Evolutionary conservation across 2,113 vertebrate species (phyloP), one percentile per base, ranked within the genome.

Genomic region (Phrynocephalus versicolor): DNA sequence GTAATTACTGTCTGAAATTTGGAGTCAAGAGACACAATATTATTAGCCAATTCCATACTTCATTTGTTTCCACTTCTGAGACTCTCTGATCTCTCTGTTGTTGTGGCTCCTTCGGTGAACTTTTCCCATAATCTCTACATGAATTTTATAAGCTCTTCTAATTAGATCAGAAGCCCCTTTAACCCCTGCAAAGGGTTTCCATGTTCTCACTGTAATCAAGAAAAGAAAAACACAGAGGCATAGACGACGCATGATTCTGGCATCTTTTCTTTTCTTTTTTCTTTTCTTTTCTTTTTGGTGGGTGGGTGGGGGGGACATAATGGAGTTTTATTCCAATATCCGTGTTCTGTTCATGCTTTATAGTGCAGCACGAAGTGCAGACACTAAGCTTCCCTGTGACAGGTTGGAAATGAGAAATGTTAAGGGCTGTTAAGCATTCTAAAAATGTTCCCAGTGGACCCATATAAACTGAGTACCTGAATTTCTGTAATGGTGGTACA

Each of bases 391-490:
- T 91, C 81, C 57, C 78, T 35, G 69, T 90, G 86, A 81, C 82
- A 93, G 70, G 78, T 90, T 92, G 88, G 85, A 91, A 94, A 94
- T 83, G 73, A 94, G 89, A 93, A 85, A 91, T 89, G 88, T 91
- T 92, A 91, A 92, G 86, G 86, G 14, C 85, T 94, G 84, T 91
- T 94, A 88, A 91, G 80, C 75, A 79, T 91, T 85, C 89, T 91
- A 41, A 72, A 90, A 93, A 91, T 71, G 80, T 79, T 90, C 90
- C 89, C 82, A 79, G 75, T 60, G 60, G 85, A 89, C 70, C 65
- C 33, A 78, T 78, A 88, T 90, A 92, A 92, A 92, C 83, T 88
- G 73, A 85, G 69, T 30, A 1, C 78, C 41, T 90, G 89, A 79
- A 41, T 71, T 89, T 89, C 88, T 77, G 62, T 88, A 92, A 89